Evolutionary conservation across 2,113 vertebrate species (phyloP).

Genomic region (Crotalus helleri): DNA sequence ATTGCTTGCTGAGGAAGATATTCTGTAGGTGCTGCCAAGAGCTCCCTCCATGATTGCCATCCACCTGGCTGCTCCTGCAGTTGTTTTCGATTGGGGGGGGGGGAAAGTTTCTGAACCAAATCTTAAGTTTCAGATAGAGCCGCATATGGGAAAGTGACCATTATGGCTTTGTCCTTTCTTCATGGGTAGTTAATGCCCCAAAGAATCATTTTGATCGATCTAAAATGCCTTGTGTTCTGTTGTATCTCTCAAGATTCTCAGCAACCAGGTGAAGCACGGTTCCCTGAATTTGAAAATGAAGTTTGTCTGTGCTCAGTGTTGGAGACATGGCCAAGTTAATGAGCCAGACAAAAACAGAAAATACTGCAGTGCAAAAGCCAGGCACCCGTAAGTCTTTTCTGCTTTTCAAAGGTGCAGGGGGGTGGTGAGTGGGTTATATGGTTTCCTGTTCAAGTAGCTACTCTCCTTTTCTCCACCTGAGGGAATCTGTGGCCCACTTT

Average conservation of each 20-base stretch:
- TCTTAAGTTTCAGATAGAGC: not conserved
- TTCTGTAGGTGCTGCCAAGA: not conserved
- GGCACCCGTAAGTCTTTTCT: slow-evolving; percentile 85
- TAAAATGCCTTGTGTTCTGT: slow-evolving; percentile 27
- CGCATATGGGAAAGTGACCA: not conserved
- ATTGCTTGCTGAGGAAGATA: not conserved
- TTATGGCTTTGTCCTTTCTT: not conserved
- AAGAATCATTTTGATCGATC: slow-evolving; percentile 26
- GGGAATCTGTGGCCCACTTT: not conserved
- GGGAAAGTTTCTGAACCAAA: not conserved
- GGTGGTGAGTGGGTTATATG: not conserved
- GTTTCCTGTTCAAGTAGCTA: not conserved
- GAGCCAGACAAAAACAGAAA: slow-evolving; percentile 96
- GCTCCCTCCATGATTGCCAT: no score
- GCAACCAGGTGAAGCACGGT: slow-evolving; percentile 76
- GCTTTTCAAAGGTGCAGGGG: not conserved
- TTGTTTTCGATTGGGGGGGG: not conserved
- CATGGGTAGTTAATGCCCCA: not conserved
- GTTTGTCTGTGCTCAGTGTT: slow-evolving; percentile 94
- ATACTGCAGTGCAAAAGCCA: slow-evolving; percentile 95
- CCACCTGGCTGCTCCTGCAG: not conserved
- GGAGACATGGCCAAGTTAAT: slow-evolving; percentile 91
- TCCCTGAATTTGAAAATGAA: slow-evolving; percentile 92
- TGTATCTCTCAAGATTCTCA: slow-evolving; percentile 70
- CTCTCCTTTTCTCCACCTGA: not conserved